These are phyloP conservation scores for Euclidia mi DNA, from an alignment of 2,888 invertebrate species.

Conservation along the genomic window DNA sequence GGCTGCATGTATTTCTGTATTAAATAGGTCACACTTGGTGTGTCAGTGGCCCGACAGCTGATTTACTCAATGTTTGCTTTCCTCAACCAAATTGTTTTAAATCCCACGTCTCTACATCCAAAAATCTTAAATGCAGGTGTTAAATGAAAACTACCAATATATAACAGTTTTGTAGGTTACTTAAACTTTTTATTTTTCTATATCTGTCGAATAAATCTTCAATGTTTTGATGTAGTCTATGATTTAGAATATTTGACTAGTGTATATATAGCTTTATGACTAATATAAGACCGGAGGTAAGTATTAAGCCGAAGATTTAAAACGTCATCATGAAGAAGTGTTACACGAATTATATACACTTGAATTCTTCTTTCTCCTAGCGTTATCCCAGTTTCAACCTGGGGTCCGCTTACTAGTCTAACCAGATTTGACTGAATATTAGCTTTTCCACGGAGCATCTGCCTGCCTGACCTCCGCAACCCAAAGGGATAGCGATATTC, in stretches of 20 bases:
- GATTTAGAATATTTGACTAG: conserved; percentile 30
- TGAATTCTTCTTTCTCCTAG: too few relatives aligned
- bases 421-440: too few relatives aligned
- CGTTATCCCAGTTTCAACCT: too few relatives aligned
- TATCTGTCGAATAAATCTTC: conserved; percentile 23
- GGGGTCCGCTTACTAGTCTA: too few relatives aligned
- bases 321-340: too few relatives aligned
- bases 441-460: too few relatives aligned
- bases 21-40: conserved; percentile 63
- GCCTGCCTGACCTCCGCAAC: too few relatives aligned
- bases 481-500: too few relatives aligned
- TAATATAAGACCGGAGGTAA: conserved; percentile 18
- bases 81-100: conserved; percentile 37
- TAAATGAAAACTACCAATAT: conserved; percentile 4
- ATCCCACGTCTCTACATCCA: conserved; percentile 25
- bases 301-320: conserved; percentile 8
- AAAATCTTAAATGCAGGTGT: conserved; percentile 34
- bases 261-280: conserved; percentile 34
- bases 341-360: too few relatives aligned
- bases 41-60: conserved; percentile 68
- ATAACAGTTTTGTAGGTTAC: neutral
- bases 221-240: conserved; percentile 23
- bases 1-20: conserved; percentile 53
- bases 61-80: conserved; percentile 60
- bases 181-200: conserved; percentile 17